A percentile compares a stretch with the other conserved stretches of the same genome.
Evolutionary conservation across 2,797 vertebrate species (phyloP).

Genomic region (Uromys caudimaculatus): DNA sequence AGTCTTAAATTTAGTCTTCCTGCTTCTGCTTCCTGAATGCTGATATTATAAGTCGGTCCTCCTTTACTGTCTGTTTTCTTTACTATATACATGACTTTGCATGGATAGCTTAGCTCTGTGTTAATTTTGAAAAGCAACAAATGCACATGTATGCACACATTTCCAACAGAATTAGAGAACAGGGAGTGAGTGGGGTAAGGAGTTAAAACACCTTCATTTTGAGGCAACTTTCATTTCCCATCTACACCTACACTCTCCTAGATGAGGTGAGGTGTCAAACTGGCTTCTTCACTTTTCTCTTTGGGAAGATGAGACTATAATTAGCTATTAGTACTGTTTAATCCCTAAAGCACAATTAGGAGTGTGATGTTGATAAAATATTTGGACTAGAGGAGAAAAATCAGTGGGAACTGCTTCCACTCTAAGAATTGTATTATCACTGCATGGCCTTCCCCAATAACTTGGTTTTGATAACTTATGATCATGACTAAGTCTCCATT

Average conservation of each 20-base stretch:
- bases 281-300: slow-evolving; percentile 21
- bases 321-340: background rate
- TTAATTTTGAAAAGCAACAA: background rate
- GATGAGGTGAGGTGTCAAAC: background rate
- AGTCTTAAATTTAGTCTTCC: background rate
- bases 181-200: background rate
- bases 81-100: background rate
- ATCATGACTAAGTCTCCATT: background rate
- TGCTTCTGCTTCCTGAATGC: background rate
- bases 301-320: background rate
- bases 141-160: background rate
- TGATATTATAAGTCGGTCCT: background rate
- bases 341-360: slow-evolving; percentile 20
- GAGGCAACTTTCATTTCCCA: background rate
- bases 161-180: background rate
- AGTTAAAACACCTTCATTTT: background rate
- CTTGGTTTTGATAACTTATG: background rate
- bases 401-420: background rate
- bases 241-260: background rate
- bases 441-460: background rate
- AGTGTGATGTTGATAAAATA: background rate
- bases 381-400: background rate
- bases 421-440: background rate
- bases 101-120: background rate
- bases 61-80: background rate